These are phyloP conservation scores for Drosophila busckii DNA, from an alignment of 1,140 invertebrate genomes.

Conservation along the genomic window DNA sequence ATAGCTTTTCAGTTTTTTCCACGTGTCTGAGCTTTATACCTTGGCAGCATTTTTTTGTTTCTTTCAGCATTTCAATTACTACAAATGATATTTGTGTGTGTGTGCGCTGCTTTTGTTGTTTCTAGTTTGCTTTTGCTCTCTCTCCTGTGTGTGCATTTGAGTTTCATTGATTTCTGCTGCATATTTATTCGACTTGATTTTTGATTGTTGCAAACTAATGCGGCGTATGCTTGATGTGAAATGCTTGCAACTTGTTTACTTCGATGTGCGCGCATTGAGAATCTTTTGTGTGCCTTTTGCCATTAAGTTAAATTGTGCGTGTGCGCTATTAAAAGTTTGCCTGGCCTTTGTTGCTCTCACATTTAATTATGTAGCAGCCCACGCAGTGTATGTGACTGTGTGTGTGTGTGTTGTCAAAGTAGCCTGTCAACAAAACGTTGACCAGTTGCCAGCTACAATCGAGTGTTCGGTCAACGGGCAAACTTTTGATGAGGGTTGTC, in stretches of 20 bases:
- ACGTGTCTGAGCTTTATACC: slow-evolving; percentile 12
- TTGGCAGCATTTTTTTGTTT: slow-evolving; percentile 50
- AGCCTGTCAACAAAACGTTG: slow-evolving; percentile 67
- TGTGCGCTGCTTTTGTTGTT: slow-evolving; percentile 21
- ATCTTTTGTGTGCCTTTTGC: slow-evolving; percentile 60
- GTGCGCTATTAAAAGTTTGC: slow-evolving; percentile 58
- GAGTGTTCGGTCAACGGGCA: slow-evolving; percentile 63
- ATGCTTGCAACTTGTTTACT: slow-evolving; percentile 58
- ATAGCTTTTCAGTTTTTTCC: neutral
- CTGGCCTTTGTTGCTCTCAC: slow-evolving; percentile 30
- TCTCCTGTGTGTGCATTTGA: slow-evolving; percentile 36
- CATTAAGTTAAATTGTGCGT: slow-evolving; percentile 68
- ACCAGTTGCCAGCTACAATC: slow-evolving; percentile 65
- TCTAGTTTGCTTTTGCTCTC: neutral
- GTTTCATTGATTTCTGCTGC: slow-evolving; percentile 66
- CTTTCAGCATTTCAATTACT: slow-evolving; percentile 69
- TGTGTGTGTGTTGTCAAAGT: too few species aligned
- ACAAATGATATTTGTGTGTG: slow-evolving; percentile 63
- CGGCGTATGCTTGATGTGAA: slow-evolving; percentile 16
- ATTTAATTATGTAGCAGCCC: slow-evolving; percentile 68
- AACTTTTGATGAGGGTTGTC: slow-evolving; percentile 74
- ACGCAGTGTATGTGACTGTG: too few species aligned
- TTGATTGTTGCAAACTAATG: slow-evolving; percentile 17
- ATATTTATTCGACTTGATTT: slow-evolving; percentile 10
- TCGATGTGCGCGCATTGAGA: slow-evolving; percentile 54